Conservation (phyloP, 1,140 invertebrate species). For the Aphelinus atriplicis region DNA sequence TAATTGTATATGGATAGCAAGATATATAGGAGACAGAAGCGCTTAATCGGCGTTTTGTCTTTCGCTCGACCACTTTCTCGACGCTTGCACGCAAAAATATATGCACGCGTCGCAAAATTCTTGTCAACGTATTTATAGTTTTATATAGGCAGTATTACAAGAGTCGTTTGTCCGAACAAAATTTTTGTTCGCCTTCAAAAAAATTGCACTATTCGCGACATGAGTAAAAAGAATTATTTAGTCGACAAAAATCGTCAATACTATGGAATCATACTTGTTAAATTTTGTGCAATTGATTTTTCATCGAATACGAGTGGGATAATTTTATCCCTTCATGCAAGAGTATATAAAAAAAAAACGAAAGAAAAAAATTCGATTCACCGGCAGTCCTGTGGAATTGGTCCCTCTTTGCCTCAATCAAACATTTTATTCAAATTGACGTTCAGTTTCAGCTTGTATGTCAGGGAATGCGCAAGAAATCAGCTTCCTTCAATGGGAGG, state of each 20-base stretch:
- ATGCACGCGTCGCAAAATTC: conserved; percentile 5
- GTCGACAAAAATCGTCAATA: no score
- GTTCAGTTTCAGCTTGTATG: conserved; percentile 25
- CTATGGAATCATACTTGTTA: no score
- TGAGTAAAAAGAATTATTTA: no score
- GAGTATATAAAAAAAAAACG: background rate
- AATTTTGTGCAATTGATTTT: no score
- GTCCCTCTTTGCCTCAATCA: conserved; percentile 30
- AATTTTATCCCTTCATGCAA: background rate
- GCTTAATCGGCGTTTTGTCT: conserved; percentile 19
- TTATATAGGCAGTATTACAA: conserved; percentile 25
- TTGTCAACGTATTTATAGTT: background rate
- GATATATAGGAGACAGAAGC: conserved; percentile 4
- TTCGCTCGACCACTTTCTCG: background rate
- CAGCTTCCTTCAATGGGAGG: conserved; percentile 23
- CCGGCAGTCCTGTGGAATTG: conserved; percentile 30
- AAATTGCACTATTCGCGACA: no score
- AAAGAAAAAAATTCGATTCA: conserved; percentile 3
- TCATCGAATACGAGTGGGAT: no score
- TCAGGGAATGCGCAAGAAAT: conserved; percentile 36
- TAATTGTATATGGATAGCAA: conserved; percentile 21
- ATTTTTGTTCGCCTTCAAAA: background rate
- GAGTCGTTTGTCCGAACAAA: conserved; percentile 10
- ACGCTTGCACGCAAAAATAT: conserved; percentile 4
- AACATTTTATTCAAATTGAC: conserved; percentile 17